phyloP scores from a whole-genome alignment of 2,888 invertebrate genomes.

The Aspidiotus destructor region DNA sequence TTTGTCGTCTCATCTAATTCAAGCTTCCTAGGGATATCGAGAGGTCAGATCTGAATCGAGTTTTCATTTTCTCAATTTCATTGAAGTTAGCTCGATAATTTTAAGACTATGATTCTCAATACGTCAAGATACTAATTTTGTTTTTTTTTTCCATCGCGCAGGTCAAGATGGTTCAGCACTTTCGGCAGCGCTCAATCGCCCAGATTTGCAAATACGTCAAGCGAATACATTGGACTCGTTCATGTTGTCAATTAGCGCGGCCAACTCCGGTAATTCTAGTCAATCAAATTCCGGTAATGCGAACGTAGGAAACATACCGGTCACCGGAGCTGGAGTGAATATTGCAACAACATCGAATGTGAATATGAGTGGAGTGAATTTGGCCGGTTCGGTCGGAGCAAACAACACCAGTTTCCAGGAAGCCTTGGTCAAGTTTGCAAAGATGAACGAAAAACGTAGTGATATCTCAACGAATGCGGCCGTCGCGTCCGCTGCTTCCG shows the following conservation, averaged over 20 bases:
- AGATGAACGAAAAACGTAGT: slow-evolving; percentile 44
- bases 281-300: not conserved
- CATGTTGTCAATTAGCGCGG: slow-evolving; percentile 16
- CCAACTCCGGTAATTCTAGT: slow-evolving; percentile 12
- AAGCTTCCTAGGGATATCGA: too few relatives aligned
- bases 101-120: not conserved
- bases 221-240: slow-evolving; percentile 20
- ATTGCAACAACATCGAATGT: not conserved
- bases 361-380: slow-evolving; percentile 13
- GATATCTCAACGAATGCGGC: slow-evolving; percentile 33
- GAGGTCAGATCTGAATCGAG: too few relatives aligned
- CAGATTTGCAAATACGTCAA: slow-evolving; percentile 25
- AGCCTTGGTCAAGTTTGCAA: slow-evolving; percentile 64
- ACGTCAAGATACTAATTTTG: not conserved
- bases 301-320: not conserved
- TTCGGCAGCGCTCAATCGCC: slow-evolving; percentile 11
- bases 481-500: slow-evolving; percentile 22
- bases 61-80: too few relatives aligned
- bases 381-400: slow-evolving; percentile 40
- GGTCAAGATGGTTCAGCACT: slow-evolving; percentile 38
- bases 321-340: not conserved
- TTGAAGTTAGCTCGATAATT: not conserved
- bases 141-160: slow-evolving; percentile 36
- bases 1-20: too few relatives aligned
- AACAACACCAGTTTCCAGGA: slow-evolving; percentile 54